Base-by-base conservation (phyloP, 2,113 vertebrate species). In the Sporophila hypoxantha region DNA sequence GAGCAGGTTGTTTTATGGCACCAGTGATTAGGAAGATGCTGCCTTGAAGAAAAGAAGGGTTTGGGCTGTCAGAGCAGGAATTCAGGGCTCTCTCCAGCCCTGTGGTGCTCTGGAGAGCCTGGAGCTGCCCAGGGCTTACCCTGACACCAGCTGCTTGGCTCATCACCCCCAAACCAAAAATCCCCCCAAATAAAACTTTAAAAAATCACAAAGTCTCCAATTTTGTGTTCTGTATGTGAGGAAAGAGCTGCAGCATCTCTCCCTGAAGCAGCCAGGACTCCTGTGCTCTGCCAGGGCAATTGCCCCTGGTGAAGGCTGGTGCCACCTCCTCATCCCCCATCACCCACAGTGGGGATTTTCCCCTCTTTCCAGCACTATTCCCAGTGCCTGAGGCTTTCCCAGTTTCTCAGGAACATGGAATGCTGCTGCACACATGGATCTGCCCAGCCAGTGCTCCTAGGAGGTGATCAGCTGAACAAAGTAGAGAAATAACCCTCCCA, bases 21-120 rank as follows among this genome's bases (percentile, higher is more conserved):
- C 5, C 5, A 2, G 19, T 42, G 66, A 37, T 29, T 10, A 14
- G 53, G 7, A 29, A 52, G 57, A 16, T 34, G 53, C 49, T 39
- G 27, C 26, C 53, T 34, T 14, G 22, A 30, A 20, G 53, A 42
- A 62, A 19, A 36, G 34, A 73, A 44, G 32, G 60, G 53, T 42
- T 76, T 73, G 39, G 29, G 27, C 25, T 23, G 6, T 39, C 65
- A n/a, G 44, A 41, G 30, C 4, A 4, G 17, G 44, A 65, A 71
- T 32, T 14, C 13, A 8, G 1, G 17, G 18, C 16, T 75, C 56
- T 39, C 11, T 14, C 27, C 39, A 47, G 30, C 47, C 25, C 18
- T 0, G 1, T 4, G 2, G 46, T 6, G 46, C 9, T 86, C 30
- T 29, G 2, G 10, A 5, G 2, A 61, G 19, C 17, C 32, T 17